phyloP scores from a whole-genome alignment of 1,140 invertebrate species.

The Brachionus sp. region DNA sequence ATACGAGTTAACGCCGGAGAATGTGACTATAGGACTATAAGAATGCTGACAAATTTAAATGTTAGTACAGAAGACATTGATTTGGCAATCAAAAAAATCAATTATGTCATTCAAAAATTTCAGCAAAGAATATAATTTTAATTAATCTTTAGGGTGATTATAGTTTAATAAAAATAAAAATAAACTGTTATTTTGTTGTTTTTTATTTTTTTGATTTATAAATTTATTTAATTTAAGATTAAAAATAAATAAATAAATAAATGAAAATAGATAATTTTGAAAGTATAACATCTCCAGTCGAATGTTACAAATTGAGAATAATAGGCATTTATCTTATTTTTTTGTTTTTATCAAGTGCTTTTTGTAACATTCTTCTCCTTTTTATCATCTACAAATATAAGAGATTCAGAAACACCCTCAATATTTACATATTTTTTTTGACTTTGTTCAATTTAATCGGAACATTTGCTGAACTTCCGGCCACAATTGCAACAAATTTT shows the following conservation, averaged over 20 bases:
- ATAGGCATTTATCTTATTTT: background rate
- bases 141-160: background rate
- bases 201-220: background rate
- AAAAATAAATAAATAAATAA: background rate
- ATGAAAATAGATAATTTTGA: background rate
- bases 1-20: conserved; percentile 64
- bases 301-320: conserved; percentile 28
- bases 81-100: conserved; percentile 55
- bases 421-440: background rate
- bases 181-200: too few species aligned
- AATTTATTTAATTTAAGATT: background rate
- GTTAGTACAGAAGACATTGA: conserved; percentile 65
- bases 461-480: background rate
- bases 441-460: conserved; percentile 29
- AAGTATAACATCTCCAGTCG: background rate
- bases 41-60: conserved; percentile 69
- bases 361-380: background rate
- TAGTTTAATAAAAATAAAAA: too few species aligned
- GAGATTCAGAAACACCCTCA: background rate
- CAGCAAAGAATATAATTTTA: background rate
- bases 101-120: conserved; percentile 54
- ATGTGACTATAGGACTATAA: conserved; percentile 61
- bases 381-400: background rate
- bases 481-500: background rate
- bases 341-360: background rate